Evolutionary conservation across 2,113 vertebrate species (phyloP), one percentile per base, ranked within the genome.

Genomic region (Lepidothrix coronata): DNA sequence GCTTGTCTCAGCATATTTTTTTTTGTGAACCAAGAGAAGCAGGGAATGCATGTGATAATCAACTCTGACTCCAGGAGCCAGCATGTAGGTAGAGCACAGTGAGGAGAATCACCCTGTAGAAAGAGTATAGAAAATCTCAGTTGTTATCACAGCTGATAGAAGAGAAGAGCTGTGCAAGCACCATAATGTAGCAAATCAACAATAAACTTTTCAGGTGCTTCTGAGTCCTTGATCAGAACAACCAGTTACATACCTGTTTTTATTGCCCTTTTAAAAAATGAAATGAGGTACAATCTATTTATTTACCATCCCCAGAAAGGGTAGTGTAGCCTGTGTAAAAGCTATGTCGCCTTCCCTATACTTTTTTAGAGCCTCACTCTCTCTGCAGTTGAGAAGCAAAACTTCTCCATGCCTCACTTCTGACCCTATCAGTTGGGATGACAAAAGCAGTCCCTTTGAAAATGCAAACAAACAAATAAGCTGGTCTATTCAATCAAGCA

Each of bases 1-100:
- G 7, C 18, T 84, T 0, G 0, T 51, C 31, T 67, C 48, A 59
- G 18, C 35, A 2, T 16, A 37, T 30, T 41, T 55, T 52, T 87
- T 52, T 59, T 35, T 9, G 8, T 59, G 1, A 57, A 30, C 21
- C 49, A 61, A 65, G 33, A 58, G 22, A 89, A 61, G 37, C 14
- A 62, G 14, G n/a, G 23, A 78, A 75, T 71, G 33, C 12, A 16
- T 44, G 5, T 79, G 27, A 89, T 91, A 91, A 80, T 51, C 33
- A 80, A 20, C 31, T 33, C 30, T 33, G 48, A 58, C 7, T 9
- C 3, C 66, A 73, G 55, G 37, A 92, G 8, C 20, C 14, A 63
- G 8, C 18, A 6, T 1, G 5, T 5, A 44, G 46, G 20, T n/a
- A 83, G 19, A 77, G 4, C 0, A 88, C 24, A 27, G 23, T 54